phyloP scores from a whole-genome alignment of 2,888 invertebrate species.

The Chelonus formosanus region DNA sequence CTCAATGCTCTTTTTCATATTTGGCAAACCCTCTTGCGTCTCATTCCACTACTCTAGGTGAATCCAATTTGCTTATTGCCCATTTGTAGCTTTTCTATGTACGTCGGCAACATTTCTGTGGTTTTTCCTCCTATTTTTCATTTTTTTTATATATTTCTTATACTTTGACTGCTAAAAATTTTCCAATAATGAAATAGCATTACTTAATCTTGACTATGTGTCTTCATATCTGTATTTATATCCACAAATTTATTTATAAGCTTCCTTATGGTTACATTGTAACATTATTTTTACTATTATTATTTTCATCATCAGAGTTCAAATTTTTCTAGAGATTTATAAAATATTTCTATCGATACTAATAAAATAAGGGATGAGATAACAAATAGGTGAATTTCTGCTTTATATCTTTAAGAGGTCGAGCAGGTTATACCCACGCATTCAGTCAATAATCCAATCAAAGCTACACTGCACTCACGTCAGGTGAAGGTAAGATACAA shows the following conservation, averaged over 20 bases:
- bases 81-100: conserved; percentile 49
- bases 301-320: background rate
- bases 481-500: conserved; percentile 13
- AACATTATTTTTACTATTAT: background rate
- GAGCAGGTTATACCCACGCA: conserved; percentile 27
- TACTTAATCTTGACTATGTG: conserved; percentile 24
- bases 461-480: conserved; percentile 15
- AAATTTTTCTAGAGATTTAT: too few species aligned
- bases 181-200: conserved; percentile 45
- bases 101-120: conserved; percentile 31
- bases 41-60: conserved; percentile 41
- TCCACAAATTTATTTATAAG: too few species aligned
- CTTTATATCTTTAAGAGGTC: background rate
- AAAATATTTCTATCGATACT: too few species aligned
- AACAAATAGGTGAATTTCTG: too few species aligned
- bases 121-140: conserved; percentile 21
- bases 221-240: background rate
- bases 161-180: conserved; percentile 40
- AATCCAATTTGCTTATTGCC: conserved; percentile 57
- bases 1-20: conserved; percentile 48
- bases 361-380: too few species aligned
- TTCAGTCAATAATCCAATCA: conserved; percentile 27
- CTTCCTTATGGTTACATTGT: too few species aligned
- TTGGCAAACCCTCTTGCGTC: conserved; percentile 48
- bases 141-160: conserved; percentile 24